These are phyloP conservation scores for Aplochiton taeniatus DNA, from an alignment of 2,797 vertebrate genomes.

Conservation along the genomic window DNA sequence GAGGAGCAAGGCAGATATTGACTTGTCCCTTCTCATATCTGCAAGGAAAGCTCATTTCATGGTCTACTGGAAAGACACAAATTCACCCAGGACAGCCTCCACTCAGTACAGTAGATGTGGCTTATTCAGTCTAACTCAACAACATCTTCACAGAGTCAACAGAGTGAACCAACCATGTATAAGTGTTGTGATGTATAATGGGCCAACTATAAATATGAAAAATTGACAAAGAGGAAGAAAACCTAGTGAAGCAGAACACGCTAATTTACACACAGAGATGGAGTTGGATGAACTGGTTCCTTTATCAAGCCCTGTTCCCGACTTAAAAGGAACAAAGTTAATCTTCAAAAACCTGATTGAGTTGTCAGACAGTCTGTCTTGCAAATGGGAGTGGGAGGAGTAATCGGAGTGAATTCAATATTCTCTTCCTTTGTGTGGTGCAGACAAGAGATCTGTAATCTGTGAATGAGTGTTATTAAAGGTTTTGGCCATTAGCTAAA, in stretches of 20 bases:
- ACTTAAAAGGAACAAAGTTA: constrained; percentile 25
- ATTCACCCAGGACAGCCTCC: constrained; percentile 32
- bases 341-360: constrained; percentile 47
- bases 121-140: constrained; percentile 1
- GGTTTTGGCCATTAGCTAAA: constrained; percentile 4
- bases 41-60: constrained; percentile 44
- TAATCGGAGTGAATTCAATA: constrained; percentile 6
- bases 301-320: constrained; percentile 31
- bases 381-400: constrained; percentile 53
- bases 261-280: constrained; percentile 38
- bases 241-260: constrained; percentile 39
- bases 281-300: constrained; percentile 52
- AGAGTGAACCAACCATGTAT: constrained; percentile 44
- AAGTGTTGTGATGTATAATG: constrained; percentile 42
- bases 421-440: constrained; percentile 6
- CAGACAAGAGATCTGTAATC: not conserved
- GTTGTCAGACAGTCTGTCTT: constrained; percentile 63
- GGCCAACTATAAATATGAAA: constrained; percentile 36
- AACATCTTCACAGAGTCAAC: constrained; percentile 8
- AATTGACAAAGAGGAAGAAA: constrained; percentile 35
- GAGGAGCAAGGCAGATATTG: too few species aligned
- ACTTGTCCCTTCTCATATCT: constrained; percentile 7
- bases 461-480: constrained; percentile 22
- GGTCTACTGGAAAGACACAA: constrained; percentile 21
- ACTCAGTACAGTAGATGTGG: not conserved